These are phyloP conservation scores for Drosophila macrospina DNA, from an alignment of 2,888 invertebrate genomes.

Conservation along the genomic window DNA sequence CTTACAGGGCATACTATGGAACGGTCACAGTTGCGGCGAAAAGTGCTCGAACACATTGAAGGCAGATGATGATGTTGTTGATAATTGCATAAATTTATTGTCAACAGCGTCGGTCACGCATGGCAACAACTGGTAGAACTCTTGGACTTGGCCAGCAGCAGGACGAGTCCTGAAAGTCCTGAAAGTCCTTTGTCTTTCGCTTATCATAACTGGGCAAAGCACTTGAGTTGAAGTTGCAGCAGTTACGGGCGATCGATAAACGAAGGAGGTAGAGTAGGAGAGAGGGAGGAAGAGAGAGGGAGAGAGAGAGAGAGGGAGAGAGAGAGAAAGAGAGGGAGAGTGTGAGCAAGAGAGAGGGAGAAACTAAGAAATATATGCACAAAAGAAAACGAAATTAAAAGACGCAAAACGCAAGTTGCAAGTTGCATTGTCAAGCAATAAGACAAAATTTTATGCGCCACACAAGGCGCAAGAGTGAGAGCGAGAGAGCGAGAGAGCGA, in stretches of 20 bases:
- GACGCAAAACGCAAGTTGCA: constrained; percentile 52
- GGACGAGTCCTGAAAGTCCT: constrained; percentile 10
- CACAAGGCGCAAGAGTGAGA: not conserved
- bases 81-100: constrained; percentile 70
- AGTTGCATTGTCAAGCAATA: constrained; percentile 43
- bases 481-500: not conserved
- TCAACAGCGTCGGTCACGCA: constrained; percentile 69
- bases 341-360: constrained; percentile 23
- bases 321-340: constrained; percentile 4
- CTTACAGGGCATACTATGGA: not conserved
- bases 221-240: constrained; percentile 19
- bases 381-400: constrained; percentile 78
- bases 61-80: constrained; percentile 24
- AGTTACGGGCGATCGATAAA: constrained; percentile 22
- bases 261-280: not conserved
- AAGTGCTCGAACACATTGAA: constrained; percentile 30
- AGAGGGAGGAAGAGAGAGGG: constrained; percentile 1
- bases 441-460: constrained; percentile 39
- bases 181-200: constrained; percentile 21
- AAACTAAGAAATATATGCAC: constrained; percentile 61
- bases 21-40: constrained; percentile 37
- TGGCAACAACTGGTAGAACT: too few relatives aligned
- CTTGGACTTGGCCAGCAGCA: too few relatives aligned
- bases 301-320: constrained; percentile 18
- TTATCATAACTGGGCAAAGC: constrained; percentile 43